Evolutionary conservation across 2,888 invertebrate species (phyloP), one percentile per base, ranked within the genome.

Genomic region (Liodrosophila aerea): DNA sequence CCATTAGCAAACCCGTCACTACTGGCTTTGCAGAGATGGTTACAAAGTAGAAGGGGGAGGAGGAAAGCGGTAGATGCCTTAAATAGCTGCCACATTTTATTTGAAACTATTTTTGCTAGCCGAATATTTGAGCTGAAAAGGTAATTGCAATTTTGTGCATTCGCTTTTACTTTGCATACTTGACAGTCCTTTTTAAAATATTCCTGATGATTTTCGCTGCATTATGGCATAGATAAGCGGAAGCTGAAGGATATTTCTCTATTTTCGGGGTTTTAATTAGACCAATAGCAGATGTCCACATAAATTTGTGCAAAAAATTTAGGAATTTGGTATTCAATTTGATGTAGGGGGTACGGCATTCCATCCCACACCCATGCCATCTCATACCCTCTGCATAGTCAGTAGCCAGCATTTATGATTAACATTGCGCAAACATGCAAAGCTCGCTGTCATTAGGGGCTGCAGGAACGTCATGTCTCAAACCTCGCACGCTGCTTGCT

Each of bases 361-460:
- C 9, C 34, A 4, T 41, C 18, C 18, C 15, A 9, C 7, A 7
- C n/a, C 13, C 7, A 16, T 13, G 8, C 7, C 5, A n/a, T n/a
- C 12, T 3, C 2, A 11, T 12, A 8, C 60, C 59, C 54, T 27
- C 53, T 29, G 30, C 40, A 36, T 12, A 41, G 46, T 49, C 36
- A 27, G 41, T 39, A 27, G 41, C 45, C 16, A 40, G 61, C 76
- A 66, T 77, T 74, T 81, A 83, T 81, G 81, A 81, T 81, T 81
- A 81, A 81, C 81, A 81, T 58, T 77, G 59, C 62, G 67, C 75
- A 75, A 77, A 77, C 81, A 81, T 81, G 81, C 81, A 75, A 81
- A 66, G 69, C 49, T 61, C 57, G 69, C 57, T 81, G 81, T 81
- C 81, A 77, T 81, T 77, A 77, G 68, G 22, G 43, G 51, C 54